These are phyloP conservation scores for Cepaea hortensis DNA, from an alignment of 2,888 invertebrate species.

Conservation along the genomic window DNA sequence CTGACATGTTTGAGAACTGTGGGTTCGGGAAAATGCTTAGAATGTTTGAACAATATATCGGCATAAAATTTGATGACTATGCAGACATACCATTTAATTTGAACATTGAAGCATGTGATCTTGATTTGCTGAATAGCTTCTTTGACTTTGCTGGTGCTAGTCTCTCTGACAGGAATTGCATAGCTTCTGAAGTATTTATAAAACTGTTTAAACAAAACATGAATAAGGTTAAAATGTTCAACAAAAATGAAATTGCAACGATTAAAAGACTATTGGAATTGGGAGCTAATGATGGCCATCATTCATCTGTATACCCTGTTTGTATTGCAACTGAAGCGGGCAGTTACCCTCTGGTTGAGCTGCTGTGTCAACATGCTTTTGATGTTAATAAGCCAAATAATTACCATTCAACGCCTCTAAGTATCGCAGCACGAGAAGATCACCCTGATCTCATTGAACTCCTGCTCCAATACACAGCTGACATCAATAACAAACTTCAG, in stretches of 20 bases:
- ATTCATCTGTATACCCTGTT: not conserved
- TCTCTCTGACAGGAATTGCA: too few species aligned
- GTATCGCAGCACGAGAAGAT: not conserved
- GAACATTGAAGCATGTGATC: not conserved
- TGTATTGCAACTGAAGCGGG: not conserved
- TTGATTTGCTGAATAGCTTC: not conserved
- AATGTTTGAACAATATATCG: not conserved
- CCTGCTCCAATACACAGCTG: not conserved
- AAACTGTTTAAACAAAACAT: not conserved
- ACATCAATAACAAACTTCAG: not conserved
- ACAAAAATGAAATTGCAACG: not conserved
- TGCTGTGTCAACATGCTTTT: not conserved
- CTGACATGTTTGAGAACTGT: not conserved
- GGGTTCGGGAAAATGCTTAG: not conserved
- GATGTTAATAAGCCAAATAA: not conserved
- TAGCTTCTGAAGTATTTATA: not conserved
- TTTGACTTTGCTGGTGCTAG: not conserved
- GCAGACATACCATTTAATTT: too few species aligned
- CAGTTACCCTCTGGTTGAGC: not conserved
- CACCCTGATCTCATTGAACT: constrained; percentile 10
- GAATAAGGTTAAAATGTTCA: not conserved
- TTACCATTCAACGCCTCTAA: not conserved
- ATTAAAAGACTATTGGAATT: not conserved
- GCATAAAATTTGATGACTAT: too few species aligned
- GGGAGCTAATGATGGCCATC: not conserved